phyloP scores from a whole-genome alignment of 2,797 vertebrate species.

The Mionectes olivaceus region DNA sequence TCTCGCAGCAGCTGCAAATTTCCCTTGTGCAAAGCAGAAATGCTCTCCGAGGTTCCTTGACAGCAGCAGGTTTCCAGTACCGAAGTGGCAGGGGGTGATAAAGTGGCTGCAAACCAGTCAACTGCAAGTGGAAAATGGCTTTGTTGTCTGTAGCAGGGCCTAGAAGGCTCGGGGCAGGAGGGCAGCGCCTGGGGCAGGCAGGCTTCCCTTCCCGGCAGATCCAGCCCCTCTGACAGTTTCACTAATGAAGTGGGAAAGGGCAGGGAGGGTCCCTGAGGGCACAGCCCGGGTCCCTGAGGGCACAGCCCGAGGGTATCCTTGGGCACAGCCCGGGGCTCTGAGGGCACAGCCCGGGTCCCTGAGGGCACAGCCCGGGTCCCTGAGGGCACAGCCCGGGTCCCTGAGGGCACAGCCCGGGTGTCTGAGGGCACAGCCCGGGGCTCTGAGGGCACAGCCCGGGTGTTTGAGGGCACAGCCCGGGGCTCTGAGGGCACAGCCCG shows the following conservation, averaged over 20 bases:
- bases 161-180: neutral
- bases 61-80: neutral
- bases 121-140: neutral
- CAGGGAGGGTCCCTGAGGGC: neutral
- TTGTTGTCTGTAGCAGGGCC: neutral
- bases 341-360: too few relatives aligned
- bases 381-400: too few relatives aligned
- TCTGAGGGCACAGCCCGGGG: too few relatives aligned
- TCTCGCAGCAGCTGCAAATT: neutral
- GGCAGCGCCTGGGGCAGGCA: rapidly evolving
- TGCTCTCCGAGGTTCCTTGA: neutral
- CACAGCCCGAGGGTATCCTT: neutral
- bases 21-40: neutral
- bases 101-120: neutral
- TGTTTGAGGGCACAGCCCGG: too few relatives aligned
- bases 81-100: rapidly evolving
- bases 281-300: neutral
- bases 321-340: too few relatives aligned
- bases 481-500: too few relatives aligned
- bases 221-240: neutral
- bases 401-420: too few relatives aligned
- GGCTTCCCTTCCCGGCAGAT: neutral
- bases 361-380: neutral
- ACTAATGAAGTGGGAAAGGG: neutral
- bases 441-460: too few relatives aligned